Base-by-base conservation (phyloP, 2,797 vertebrate genomes). In the Salmo trutta region DNA sequence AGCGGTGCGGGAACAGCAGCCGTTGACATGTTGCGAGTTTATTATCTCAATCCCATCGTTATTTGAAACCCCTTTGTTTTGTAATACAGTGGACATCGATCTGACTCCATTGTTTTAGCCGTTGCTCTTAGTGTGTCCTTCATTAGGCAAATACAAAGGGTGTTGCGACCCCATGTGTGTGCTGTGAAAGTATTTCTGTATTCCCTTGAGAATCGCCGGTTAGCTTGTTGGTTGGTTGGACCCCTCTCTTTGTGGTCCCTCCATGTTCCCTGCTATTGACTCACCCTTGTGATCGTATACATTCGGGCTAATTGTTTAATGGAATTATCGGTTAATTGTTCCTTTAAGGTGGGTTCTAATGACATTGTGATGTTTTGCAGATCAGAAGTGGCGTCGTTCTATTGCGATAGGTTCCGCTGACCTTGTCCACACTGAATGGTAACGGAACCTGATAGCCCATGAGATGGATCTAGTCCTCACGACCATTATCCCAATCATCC, bases 401-500 rank as follows among this genome's bases (percentile, higher is more conserved):
- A 15, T 3, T 54, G 65, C 33, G 16, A 76, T 24, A 78, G 77
- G 72, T 71, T 5, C 1, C 19, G 21, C 47, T 41, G 78, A 85
- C 80, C 75, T 75, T 77, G 77, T 82, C 86, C 53, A 52, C 47
- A 27, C n/a, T 27, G 17, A 79, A 76, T 73, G 62, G 17, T 76
- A 74, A 77, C 5, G 24, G 15, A 78, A 78, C n/a, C 4, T 52
- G 78, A 83, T 27, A 70, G 72, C 79, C 76, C 78, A 72, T 36
- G 71, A 21, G 79, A 85, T 27, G 73, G 75, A 85, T 54, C 52
- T 73, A 29, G 5, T 27, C 29, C 69, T 51, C 31, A 4, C 56
- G 52, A 82, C 88, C 84, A 54, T 92, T 93, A 92, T 79, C 88
- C 62, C 86, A 91, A 91, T 92, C 91, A 92, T 88, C 79, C 5